Evolutionary conservation across 2,797 vertebrate species (phyloP).

Genomic region (Myripristis jacobus): DNA sequence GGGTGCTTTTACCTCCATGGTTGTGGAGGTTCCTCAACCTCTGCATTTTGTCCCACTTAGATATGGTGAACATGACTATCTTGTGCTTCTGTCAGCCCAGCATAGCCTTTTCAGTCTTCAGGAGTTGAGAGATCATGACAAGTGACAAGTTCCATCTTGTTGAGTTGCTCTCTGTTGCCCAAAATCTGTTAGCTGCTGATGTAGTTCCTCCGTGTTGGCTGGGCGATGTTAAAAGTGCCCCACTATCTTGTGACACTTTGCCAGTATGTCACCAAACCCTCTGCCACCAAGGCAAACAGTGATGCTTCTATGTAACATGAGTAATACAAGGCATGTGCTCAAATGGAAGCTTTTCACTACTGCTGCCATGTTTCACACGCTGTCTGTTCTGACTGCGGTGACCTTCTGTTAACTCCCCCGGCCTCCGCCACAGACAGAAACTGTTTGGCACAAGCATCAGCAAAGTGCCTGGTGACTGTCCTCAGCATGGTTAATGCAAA

Average conservation of each 20-base stretch:
- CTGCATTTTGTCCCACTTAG: no score
- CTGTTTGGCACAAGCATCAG: slow-evolving; percentile 12
- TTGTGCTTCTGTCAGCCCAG: slow-evolving; percentile 33
- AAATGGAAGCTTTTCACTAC: slow-evolving; percentile 1
- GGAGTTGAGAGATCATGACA: slow-evolving; percentile 8
- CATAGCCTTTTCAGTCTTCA: slow-evolving; percentile 24
- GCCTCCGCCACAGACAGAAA: slow-evolving; percentile 19
- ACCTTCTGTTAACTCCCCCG: slow-evolving; percentile 14
- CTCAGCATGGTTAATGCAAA: slow-evolving; percentile 5
- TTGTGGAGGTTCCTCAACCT: no score
- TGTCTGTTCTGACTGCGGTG: background rate
- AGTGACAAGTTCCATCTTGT: slow-evolving; percentile 17
- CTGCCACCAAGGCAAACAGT: slow-evolving; percentile 7
- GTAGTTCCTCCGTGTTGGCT: slow-evolving; percentile 22
- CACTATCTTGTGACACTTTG: slow-evolving; percentile 34
- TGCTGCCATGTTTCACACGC: no score
- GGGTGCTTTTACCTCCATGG: no score
- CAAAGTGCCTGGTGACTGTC: background rate
- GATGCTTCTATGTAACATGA: slow-evolving; percentile 17
- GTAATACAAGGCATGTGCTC: slow-evolving; percentile 20
- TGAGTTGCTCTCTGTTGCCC: slow-evolving; percentile 3
- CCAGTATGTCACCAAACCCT: slow-evolving; percentile 4
- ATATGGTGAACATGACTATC: no score
- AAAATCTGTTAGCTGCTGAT: slow-evolving; percentile 13
- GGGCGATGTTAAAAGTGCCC: slow-evolving; percentile 41